Evolutionary conservation across 2,113 vertebrate genomes (phyloP), one percentile per base, ranked within the genome.

Genomic region (Axis porcinus): DNA sequence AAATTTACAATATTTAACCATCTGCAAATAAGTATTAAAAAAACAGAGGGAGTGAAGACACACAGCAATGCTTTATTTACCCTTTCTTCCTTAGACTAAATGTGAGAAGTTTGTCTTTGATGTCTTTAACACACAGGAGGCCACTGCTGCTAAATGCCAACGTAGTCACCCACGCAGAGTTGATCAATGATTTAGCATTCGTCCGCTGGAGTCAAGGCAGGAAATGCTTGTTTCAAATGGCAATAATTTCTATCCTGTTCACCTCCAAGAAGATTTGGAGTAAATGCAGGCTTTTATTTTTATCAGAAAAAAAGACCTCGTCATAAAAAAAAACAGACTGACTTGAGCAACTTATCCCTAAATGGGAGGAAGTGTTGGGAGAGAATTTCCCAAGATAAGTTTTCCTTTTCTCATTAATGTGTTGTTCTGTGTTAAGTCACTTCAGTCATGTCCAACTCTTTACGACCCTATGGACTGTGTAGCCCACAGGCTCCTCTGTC

Each of bases 1-100:
- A 96, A 93, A 93, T 97, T 90, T 92, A 92, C 19, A 95, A 27
- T 81, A 88, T 82, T 43, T 91, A 95, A 40, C 23, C 36, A 89
- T 86, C 33, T 95, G 82, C 19, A 96, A 97, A 95, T 88, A 54
- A 47, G 27, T 83, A 78, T 52, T 50, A 14, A 33, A 83, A 91
- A 30, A 57, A 67, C 1, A 50, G n/a, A 43, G 7, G 33, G 11
- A 40, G n/a, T 40, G 28, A 90, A 93, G 43, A 70, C 7, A 88
- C 6, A 43, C 19, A 78, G 76, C 1, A 64, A 19, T 62, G 23
- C 28, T 60, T 85, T 82, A 15, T 8, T 78, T 89, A 4, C 27
- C 6, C 47, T 83, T 92, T 79, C 14, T 88, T 79, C 33, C 79
- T 95, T 86, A 47, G n/a, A 83, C 13, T 90, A 55, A 93, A 1